phyloP scores from a whole-genome alignment of 2,113 vertebrate species.

The Sialia sialis region DNA sequence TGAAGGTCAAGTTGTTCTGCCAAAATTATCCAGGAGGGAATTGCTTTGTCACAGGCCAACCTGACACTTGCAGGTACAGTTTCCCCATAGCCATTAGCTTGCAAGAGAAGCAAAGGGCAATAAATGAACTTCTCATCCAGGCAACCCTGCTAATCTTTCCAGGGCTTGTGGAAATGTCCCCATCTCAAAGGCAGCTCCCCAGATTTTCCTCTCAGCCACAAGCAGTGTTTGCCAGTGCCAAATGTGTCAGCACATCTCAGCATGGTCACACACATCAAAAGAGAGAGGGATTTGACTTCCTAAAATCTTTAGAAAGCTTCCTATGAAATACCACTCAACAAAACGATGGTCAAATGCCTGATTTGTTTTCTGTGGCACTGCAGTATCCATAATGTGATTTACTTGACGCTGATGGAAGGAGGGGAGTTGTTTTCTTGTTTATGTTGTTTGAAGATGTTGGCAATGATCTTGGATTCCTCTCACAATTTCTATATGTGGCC shows the following conservation, averaged over 20 bases:
- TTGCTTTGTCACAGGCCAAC: neutral
- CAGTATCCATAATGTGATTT: neutral
- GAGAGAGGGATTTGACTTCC: neutral
- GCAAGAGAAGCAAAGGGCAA: neutral
- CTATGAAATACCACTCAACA: neutral
- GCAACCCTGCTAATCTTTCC: neutral
- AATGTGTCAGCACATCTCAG: neutral
- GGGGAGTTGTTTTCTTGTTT: neutral
- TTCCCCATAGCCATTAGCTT: neutral
- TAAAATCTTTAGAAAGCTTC: neutral
- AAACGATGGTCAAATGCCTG: neutral
- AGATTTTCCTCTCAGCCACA: neutral
- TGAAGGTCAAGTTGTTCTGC: conserved; percentile 15
- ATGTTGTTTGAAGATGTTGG: neutral
- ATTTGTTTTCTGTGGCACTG: neutral
- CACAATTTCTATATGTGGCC: neutral
- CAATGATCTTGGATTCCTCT: neutral
- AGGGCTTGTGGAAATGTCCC: neutral
- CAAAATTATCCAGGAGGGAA: neutral
- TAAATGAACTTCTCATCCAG: neutral
- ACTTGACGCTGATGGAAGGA: neutral
- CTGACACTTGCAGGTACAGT: neutral
- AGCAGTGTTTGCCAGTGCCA: neutral
- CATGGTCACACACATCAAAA: neutral
- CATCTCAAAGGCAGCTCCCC: neutral